Conservation (phyloP, 2,888 invertebrate genomes). For the Euproctis similis region DNA sequence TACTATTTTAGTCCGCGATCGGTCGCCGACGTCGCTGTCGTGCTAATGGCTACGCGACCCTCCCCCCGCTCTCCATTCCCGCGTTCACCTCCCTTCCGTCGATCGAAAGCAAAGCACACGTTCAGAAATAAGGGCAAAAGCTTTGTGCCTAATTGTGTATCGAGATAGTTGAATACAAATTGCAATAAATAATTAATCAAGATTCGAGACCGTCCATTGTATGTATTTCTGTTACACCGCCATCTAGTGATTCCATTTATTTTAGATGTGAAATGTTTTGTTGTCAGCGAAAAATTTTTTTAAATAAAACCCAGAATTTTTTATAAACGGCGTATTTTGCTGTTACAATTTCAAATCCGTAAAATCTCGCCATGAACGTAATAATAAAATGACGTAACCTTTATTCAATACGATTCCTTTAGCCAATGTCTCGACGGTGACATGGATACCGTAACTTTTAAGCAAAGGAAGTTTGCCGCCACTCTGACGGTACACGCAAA, state of each 20-base stretch:
- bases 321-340: too few species aligned
- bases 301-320: too few species aligned
- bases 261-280: too few species aligned
- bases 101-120: constrained; percentile 47
- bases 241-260: constrained; percentile 15
- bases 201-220: too few species aligned
- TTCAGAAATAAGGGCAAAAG: constrained; percentile 55
- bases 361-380: too few species aligned
- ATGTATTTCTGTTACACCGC: constrained; percentile 24
- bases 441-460: background rate
- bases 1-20: constrained; percentile 33
- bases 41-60: constrained; percentile 62
- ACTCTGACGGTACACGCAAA: background rate
- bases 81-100: constrained; percentile 20
- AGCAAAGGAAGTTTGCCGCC: constrained; percentile 2
- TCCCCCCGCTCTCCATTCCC: constrained; percentile 31
- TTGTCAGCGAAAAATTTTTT: too few species aligned
- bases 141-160: constrained; percentile 52
- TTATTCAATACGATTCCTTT: too few species aligned
- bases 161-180: constrained; percentile 39
- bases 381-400: too few species aligned
- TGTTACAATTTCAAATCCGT: too few species aligned
- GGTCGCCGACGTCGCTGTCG: constrained; percentile 54
- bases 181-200: constrained; percentile 35
- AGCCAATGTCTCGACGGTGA: background rate